Evolutionary conservation across 2,797 vertebrate genomes (phyloP).

Genomic region (Enteromius fasciolatus): DNA sequence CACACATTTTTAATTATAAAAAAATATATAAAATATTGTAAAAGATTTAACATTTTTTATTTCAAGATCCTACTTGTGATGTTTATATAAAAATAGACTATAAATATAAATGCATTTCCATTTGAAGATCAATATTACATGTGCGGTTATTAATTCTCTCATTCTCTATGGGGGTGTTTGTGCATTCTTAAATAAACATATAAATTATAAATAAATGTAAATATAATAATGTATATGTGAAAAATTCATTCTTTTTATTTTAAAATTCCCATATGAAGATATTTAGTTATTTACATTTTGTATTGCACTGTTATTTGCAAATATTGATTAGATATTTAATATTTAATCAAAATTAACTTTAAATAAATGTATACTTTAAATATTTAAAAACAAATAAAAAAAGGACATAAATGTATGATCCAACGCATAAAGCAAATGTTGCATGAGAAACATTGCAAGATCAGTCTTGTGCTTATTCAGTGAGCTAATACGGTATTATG

Average conservation of each 20-base stretch:
- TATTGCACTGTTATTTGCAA: neutral
- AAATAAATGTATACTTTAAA: neutral
- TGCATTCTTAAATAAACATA: neutral
- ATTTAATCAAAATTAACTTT: neutral
- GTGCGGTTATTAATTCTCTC: neutral
- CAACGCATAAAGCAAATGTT: neutral
- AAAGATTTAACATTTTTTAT: neutral
- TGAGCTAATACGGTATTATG: neutral
- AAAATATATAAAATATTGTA: neutral
- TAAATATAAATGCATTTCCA: neutral
- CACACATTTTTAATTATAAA: neutral
- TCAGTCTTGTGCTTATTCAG: conserved; percentile 14
- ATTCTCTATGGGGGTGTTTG: neutral
- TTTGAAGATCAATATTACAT: neutral
- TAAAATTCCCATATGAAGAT: neutral
- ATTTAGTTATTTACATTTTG: neutral
- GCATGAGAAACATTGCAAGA: neutral
- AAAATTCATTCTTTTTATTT: neutral
- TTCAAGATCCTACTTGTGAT: neutral
- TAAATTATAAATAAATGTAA: neutral
- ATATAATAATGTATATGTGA: neutral
- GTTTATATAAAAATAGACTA: neutral
- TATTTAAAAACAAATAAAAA: neutral
- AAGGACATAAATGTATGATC: neutral
- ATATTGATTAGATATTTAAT: neutral